Base-by-base conservation (phyloP, 2,797 vertebrate genomes). In the Alectoris magna region DNA sequence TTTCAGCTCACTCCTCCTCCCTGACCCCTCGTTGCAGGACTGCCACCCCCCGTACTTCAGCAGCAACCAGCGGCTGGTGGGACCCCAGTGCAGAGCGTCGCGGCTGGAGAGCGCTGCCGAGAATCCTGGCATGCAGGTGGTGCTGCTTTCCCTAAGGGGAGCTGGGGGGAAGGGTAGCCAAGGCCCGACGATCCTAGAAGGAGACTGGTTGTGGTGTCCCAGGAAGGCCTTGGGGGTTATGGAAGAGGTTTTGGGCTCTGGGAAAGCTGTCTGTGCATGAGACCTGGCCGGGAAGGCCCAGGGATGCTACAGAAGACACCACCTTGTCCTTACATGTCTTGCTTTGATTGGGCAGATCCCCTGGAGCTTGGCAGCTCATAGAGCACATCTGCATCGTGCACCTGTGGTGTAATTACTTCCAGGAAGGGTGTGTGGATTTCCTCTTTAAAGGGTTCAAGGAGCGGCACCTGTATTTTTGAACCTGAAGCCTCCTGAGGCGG, bases 31-130 rank as follows among this genome's bases (percentile, higher is more conserved):
- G 0, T 81, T 72, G 9, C 95, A 98, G 98, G 97, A 97, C 26
- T 76, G 92, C 10, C 98, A 97, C 56, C 97, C 97, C 1, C 98
- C 98, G 83, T 98, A 98, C 95, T 98, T 98, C 97, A 98, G 97
- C 97, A 98, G 98, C 97, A 98, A 97, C 86, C 98, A 99, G 96
- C 97, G 97, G 5, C 97, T 98, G 93, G 98, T 98, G 86, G 97
- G 97, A 41, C 83, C 97, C 21, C 88, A 97, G 31, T 87, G 75
- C 6, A 84, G 97, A 43, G 96, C 96, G 14, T 97, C 97, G 8
- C 93, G 75, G 29, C 91, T 89, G 76, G 92, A 96, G 56, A 85
- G 75, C 1, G 80, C 91, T 64, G 96, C 94, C 0, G 96, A 95
- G 67, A 95, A 96, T 18, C 72, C 72, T 0, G 84, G 81, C 14